Evolutionary conservation across 2,888 invertebrate genomes (phyloP), one percentile per base, ranked within the genome.

Genomic region (Rhagium mordax): DNA sequence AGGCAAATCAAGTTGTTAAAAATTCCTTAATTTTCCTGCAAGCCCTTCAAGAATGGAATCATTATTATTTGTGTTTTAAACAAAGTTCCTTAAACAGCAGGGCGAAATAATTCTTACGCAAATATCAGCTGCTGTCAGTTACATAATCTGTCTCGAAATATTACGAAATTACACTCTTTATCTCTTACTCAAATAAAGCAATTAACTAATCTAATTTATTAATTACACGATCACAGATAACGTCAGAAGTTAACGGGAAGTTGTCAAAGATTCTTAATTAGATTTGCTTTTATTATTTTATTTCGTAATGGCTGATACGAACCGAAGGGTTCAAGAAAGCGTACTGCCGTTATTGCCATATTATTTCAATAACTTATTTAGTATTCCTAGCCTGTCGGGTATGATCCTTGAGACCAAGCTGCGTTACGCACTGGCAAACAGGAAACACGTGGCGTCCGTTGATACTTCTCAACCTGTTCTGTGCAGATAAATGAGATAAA

Each of bases 361-460:
- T 57, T 47, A n/a, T 33, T 53, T 41, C 29, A 41, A 41, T 41
- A 15, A 16, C 57, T 29, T 16, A 21, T 33, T 68, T 69, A 69
- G 68, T 60, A 69, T 69, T 61, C 68, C 51, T 29, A 33, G 18
- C 27, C 27, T 24, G 60, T 60, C 59, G 24, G 51, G 68, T 51
- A 51, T 29, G 68, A 69, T 69, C 68, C 68, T 69, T 49, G 60
- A 69, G 51, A 33, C 60, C 48, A 27, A 69, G 68, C 29, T 69
- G 68, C 18, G 29, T 18, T 18, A 60, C 29, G 49, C 60, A 47
- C 29, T 29, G 10, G 24, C 60, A 47, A 47, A 68, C 68, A 68
- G 68, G 68, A 69, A 60, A 60, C 68, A 61, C 68, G 68, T 69
- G 59, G 60, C 68, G 18, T 60, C 60, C 68, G 49, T 16, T 18